A percentile compares a stretch with the other conserved stretches of the same genome.
phyloP scores from a whole-genome alignment of 2,797 vertebrate genomes.

The Syngnathus rostellatus region DNA sequence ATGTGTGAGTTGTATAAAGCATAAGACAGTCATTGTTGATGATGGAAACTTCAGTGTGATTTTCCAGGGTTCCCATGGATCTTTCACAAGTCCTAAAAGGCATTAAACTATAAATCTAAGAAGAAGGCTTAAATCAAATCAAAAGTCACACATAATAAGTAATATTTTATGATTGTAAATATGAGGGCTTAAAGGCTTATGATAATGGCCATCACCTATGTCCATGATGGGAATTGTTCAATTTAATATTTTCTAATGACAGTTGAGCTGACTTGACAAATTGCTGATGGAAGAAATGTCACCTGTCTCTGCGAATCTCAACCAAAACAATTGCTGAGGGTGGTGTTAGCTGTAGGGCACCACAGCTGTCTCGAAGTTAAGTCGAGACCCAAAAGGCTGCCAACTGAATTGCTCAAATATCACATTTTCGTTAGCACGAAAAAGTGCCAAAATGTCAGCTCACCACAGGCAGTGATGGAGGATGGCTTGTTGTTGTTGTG shows the following conservation, averaged over 20 bases:
- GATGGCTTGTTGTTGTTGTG: conserved; percentile 34
- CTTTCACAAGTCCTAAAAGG: too few species aligned
- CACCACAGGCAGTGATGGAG: conserved; percentile 17
- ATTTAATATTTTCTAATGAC: background rate
- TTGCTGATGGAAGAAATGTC: conserved; percentile 40
- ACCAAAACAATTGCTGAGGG: conserved; percentile 24
- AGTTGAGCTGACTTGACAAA: background rate
- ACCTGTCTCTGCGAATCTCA: conserved; percentile 31
- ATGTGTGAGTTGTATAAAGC: background rate
- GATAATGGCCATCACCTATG: too few species aligned
- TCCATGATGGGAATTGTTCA: background rate
- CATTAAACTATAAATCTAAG: too few species aligned
- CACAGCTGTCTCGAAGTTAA: conserved; percentile 28
- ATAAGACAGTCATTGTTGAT: background rate
- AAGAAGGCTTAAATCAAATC: too few species aligned
- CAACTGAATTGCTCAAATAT: conserved; percentile 24
- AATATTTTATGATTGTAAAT: too few species aligned
- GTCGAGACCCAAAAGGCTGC: conserved; percentile 10
- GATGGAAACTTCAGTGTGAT: background rate
- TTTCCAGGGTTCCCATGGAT: background rate
- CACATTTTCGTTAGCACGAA: conserved; percentile 15
- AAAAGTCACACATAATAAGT: too few species aligned
- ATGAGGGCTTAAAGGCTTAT: too few species aligned
- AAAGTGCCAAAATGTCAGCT: conserved; percentile 8
- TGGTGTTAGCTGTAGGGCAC: conserved; percentile 12